Conservation (phyloP, 2,888 invertebrate species). For the Pasiphila rectangulata region DNA sequence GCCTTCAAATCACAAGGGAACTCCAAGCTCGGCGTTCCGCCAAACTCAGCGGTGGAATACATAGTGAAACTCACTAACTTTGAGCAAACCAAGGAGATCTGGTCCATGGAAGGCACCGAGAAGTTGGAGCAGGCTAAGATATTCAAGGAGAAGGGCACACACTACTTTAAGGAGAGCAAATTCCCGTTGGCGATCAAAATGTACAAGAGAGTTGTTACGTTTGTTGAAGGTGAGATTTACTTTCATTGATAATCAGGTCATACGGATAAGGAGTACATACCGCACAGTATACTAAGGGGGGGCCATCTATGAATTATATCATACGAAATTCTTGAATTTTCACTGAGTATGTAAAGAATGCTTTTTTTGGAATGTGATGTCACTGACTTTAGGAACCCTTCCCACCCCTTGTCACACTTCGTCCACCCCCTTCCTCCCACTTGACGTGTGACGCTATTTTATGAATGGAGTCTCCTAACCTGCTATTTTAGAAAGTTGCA, state of each 20-base stretch:
- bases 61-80: constrained; percentile 90
- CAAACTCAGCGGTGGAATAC: constrained; percentile 89
- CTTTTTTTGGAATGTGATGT: no score
- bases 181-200: constrained; percentile 90
- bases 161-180: constrained; percentile 91
- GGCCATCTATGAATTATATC: no score
- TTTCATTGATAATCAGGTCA: no score
- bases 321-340: no score
- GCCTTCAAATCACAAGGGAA: constrained; percentile 89
- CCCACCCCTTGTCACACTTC: no score
- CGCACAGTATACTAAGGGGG: no score
- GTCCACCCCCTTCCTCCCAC: no score
- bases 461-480: no score
- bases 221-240: constrained; percentile 72
- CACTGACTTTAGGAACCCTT: no score
- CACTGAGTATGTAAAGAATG: background rate
- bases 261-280: no score
- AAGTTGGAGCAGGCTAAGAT: constrained; percentile 90
- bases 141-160: constrained; percentile 94
- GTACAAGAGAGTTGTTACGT: constrained; percentile 88
- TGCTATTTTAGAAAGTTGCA: no score
- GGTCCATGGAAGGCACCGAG: constrained; percentile 90
- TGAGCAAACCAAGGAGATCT: constrained; percentile 89
- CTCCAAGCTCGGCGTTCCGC: constrained; percentile 85
- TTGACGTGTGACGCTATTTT: no score